Base-by-base conservation (phyloP, 2,113 vertebrate species). In the Erythrolamprus reginae region DNA sequence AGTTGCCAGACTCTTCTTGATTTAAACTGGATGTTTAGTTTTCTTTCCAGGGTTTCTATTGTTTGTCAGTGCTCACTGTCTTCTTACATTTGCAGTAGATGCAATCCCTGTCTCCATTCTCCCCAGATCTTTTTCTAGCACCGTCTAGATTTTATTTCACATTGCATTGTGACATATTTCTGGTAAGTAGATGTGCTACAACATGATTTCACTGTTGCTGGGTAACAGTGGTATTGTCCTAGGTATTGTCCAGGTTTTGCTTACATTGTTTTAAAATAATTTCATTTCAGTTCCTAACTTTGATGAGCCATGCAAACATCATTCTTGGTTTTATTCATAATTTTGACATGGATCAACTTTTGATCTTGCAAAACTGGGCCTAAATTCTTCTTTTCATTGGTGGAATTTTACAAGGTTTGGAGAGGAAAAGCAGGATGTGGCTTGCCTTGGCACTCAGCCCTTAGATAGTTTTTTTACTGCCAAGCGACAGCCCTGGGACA, bases 161-260 rank as follows among this genome's bases (percentile, higher is more conserved):
- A 38, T 42, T 77, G 33, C 17, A 77, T 42, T 77, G 33, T 93
- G 88, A 87, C 61, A 24, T n/a, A 47, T 86, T 26, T 55, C 23
- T 82, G 55, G 19, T 45, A 1, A 58, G 19, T 88, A n/a, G 56
- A 86, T 86, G 0, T 88, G 52, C 82, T 84, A 28, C 42, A 89
- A 88, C 95, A 92, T 91, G 94, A 33, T 93, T 55, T 85, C 48
- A 77, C 19, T 51, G 48, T 10, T 82, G 92, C 89, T 23, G 61
- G 42, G 90, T 87, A 70, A n/a, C n/a, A n/a, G n/a, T n/a, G n/a
- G n/a, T n/a, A n/a, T n/a, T n/a, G n/a, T n/a, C n/a, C n/a, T n/a
- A n/a, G n/a, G n/a, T n/a, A n/a, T 65, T 91, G 38, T 86, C 42
- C 53, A 38, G 3, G 65, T 90, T 83, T 77, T 93, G 45, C 52